Conservation (phyloP, 2,113 vertebrate genomes). For the Elephas maximus region DNA sequence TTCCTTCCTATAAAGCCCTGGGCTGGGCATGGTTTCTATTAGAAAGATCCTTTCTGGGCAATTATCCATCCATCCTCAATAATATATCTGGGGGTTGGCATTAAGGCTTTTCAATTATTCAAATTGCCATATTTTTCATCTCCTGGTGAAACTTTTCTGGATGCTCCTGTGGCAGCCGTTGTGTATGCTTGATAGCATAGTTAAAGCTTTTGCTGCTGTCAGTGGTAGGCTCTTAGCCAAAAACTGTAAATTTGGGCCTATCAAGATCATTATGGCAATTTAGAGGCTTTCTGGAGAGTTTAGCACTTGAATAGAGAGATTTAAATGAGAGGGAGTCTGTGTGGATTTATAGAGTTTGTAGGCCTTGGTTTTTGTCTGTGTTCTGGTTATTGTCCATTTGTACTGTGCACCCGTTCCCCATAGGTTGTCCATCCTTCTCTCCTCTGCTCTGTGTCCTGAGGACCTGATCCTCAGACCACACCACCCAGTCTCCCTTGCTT, state of each 20-base stretch:
- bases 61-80: constrained; percentile 62
- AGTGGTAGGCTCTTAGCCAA: constrained; percentile 75
- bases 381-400: neutral
- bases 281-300: constrained; percentile 43
- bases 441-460: neutral
- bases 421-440: neutral
- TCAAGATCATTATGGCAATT: constrained; percentile 75
- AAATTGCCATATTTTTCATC: constrained; percentile 70
- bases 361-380: constrained; percentile 8
- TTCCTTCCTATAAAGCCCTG: neutral
- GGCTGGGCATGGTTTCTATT: constrained; percentile 10
- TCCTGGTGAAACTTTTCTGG: constrained; percentile 83
- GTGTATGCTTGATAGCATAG: constrained; percentile 72
- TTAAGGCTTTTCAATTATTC: constrained; percentile 74
- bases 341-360: neutral
- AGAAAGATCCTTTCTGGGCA: constrained; percentile 53
- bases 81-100: constrained; percentile 57
- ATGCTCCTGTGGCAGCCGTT: constrained; percentile 76
- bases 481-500: neutral
- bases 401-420: neutral
- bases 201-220: constrained; percentile 78
- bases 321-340: neutral
- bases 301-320: neutral
- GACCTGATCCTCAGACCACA: neutral
- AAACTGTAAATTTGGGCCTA: constrained; percentile 81